A percentile compares a stretch with the other conserved stretches of the same genome.
Conservation (phyloP, 2,113 vertebrate species). For the Delphinapterus leucas region DNA sequence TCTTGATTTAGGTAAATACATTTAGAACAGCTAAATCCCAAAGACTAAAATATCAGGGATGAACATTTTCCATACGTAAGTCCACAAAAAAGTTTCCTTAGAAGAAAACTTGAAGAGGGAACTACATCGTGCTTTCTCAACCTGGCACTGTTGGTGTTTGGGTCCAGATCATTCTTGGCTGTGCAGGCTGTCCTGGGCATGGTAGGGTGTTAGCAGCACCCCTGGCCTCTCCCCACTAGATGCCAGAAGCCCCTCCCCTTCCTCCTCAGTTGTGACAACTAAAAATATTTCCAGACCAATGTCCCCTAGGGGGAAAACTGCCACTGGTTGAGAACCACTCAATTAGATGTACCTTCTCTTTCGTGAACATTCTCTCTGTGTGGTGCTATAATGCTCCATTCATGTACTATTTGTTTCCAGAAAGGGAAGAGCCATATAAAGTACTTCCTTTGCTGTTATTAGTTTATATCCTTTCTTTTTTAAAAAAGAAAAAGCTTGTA, state of each 20-base stretch:
- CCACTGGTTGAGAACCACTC: background rate
- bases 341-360: conserved; percentile 23
- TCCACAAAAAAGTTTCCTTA: conserved; percentile 53
- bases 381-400: conserved; percentile 36
- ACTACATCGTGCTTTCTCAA: background rate
- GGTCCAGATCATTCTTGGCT: background rate
- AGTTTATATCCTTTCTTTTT: background rate
- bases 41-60: conserved; percentile 75
- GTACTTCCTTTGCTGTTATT: background rate
- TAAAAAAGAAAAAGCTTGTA: conserved; percentile 44
- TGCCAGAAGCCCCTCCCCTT: background rate
- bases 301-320: background rate
- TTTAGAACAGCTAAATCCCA: conserved; percentile 77
- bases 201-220: background rate
- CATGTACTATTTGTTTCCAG: conserved; percentile 51
- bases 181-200: background rate
- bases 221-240: background rate
- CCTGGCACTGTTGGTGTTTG: background rate
- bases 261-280: background rate
- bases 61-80: conserved; percentile 36
- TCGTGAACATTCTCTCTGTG: background rate
- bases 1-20: conserved; percentile 55
- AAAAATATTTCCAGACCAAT: background rate
- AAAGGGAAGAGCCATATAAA: conserved; percentile 54
- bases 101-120: conserved; percentile 20